Base-by-base conservation (phyloP, 2,113 vertebrate genomes). In the Hemiprocne comata region DNA sequence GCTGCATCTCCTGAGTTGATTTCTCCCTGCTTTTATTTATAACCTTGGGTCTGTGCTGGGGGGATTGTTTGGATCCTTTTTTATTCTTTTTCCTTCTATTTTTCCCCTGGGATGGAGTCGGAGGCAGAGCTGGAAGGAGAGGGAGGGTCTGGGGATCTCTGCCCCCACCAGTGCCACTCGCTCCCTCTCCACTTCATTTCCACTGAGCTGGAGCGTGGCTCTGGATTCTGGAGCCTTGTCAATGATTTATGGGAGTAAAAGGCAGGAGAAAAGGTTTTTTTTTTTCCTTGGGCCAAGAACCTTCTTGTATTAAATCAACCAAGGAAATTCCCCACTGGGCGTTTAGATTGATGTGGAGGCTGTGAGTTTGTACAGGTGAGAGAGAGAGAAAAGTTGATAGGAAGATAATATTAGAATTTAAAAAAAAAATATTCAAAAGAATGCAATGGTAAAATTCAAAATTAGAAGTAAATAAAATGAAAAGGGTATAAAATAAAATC, bases 1-100 rank as follows among this genome's bases (percentile, higher is more conserved):
- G 89, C 95, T 67, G 91, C 53, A 38, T 13, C 61, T 57, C 26
- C 80, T 93, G 77, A 95, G 80, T 17, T 61, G 44, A 7, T 66
- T 89, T 73, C 91, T 94, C 91, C 46, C 75, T 70, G 85, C 85
- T 83, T 65, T 87, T 75, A 58, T 88, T 78, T 75, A 88, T 33
- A 87, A 83, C 84, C 40, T 72, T 84, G 26, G 46, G 46, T n/a
- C 51, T 0, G 0, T 3, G 11, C 13, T 36, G 62, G 29, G 23
- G 57, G 40, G 40, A 42, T 42, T 42, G 40, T 42, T 42, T 13
- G 14, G 40, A 10, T 42, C 42, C 13, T 18, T 13, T 29, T 5
- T 29, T 33, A 29, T 46, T 75, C 18, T 24, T 17, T 9, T 3
- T 2, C 7, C 12, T 25, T 15, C 4, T 3, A 21, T 61, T 72